Conservation (phyloP, 2,797 vertebrate species). For the Syndactyla subalaris region DNA sequence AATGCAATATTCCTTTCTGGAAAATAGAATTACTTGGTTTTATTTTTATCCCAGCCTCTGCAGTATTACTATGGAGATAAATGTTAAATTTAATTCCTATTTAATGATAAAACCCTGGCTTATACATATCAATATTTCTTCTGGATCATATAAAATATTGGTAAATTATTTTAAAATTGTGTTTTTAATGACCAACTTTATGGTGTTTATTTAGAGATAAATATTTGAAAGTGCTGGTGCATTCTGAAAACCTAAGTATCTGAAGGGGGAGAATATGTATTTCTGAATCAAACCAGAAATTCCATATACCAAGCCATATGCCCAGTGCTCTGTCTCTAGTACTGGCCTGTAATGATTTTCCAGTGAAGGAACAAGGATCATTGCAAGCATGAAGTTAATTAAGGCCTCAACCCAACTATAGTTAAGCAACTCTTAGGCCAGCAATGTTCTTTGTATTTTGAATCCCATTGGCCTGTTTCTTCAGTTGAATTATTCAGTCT, state of each 20-base stretch:
- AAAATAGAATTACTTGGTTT: not conserved
- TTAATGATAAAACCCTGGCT: not conserved
- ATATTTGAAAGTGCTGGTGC: not conserved
- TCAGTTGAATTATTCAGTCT: not conserved
- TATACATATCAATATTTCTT: not conserved
- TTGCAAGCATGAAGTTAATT: not conserved
- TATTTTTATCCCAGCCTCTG: not conserved
- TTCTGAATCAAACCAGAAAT: not conserved
- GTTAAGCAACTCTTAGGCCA: not conserved
- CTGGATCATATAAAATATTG: not conserved
- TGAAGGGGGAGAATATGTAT: accelerated
- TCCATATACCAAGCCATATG: not conserved
- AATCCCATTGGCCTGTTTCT: not conserved
- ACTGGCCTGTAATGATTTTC: not conserved
- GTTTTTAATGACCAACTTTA: not conserved
- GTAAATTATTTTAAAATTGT: not conserved
- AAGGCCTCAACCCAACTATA: not conserved
- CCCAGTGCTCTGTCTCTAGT: not conserved
- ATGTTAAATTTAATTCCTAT: not conserved
- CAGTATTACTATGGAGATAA: not conserved
- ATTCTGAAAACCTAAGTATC: not conserved
- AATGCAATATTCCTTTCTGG: not conserved
- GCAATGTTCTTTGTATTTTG: not conserved
- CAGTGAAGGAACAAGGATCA: not conserved
- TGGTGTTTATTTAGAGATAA: not conserved